Evolutionary conservation across 2,888 invertebrate species (phyloP).

Genomic region (Tholera decimalis): DNA sequence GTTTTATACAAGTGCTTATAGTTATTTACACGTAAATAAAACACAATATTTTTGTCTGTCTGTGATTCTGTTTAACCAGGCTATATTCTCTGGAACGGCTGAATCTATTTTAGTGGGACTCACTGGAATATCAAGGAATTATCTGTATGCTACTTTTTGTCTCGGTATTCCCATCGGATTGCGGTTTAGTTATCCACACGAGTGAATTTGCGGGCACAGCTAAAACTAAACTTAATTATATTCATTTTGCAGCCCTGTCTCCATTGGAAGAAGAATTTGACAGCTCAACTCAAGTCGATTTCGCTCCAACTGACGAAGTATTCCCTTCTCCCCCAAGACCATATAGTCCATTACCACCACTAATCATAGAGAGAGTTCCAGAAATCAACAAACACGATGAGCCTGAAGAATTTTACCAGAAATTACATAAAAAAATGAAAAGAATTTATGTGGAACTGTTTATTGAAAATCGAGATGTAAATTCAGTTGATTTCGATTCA

Average conservation of each 20-base stretch:
- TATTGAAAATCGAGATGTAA: constrained; percentile 43
- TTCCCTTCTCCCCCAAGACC: constrained; percentile 1
- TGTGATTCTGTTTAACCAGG: too few species aligned
- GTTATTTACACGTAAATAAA: too few species aligned
- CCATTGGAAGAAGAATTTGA: constrained; percentile 65
- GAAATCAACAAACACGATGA: constrained; percentile 66
- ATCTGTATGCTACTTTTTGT: too few species aligned
- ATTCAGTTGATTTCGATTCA: constrained; percentile 24
- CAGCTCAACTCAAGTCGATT: constrained; percentile 25
- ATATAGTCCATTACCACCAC: constrained; percentile 68
- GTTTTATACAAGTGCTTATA: too few species aligned
- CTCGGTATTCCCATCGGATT: too few species aligned
- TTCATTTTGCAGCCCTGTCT: constrained; percentile 62
- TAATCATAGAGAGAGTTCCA: constrained; percentile 69
- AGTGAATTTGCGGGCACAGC: too few species aligned
- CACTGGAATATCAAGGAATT: too few species aligned
- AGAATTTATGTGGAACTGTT: constrained; percentile 68
- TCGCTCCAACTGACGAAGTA: constrained; percentile 14
- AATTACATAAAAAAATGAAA: constrained; percentile 62
- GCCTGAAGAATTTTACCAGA: constrained; percentile 67
- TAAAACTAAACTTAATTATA: neutral
- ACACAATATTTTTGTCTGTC: too few species aligned
- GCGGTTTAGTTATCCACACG: too few species aligned
- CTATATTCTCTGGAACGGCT: too few species aligned
- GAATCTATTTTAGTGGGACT: too few species aligned